Percentiles rank a stretch among this genome's conserved stretches.
phyloP scores from a whole-genome alignment of 2,797 vertebrate genomes.

The Danio tinwini region DNA sequence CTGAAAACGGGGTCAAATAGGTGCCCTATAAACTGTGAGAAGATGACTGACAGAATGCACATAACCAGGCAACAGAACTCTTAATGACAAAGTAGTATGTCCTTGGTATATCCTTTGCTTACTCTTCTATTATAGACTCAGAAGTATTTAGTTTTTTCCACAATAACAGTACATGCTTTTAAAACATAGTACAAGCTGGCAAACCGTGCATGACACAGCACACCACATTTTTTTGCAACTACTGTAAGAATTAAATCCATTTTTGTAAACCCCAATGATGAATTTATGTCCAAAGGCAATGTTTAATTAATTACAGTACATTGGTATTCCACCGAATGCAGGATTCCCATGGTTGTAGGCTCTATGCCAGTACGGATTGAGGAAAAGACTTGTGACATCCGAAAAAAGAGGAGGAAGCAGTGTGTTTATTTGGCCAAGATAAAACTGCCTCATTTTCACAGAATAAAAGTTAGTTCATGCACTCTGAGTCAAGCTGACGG shows the following conservation, averaged over 20 bases:
- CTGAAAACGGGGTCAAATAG: no score
- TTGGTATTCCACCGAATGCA: background rate
- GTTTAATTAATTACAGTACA: background rate
- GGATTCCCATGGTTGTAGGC: background rate
- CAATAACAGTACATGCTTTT: no score
- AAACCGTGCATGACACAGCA: no score
- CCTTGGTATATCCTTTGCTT: no score
- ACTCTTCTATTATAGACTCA: no score
- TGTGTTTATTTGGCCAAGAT: background rate
- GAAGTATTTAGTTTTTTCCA: no score
- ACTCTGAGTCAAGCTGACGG: slow-evolving; percentile 1
- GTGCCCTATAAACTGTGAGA: no score
- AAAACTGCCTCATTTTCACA: background rate
- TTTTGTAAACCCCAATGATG: background rate
- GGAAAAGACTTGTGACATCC: background rate
- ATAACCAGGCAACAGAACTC: no score
- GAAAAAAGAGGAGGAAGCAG: background rate
- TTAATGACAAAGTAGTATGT: no score
- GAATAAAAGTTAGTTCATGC: background rate
- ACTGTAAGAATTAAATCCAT: background rate
- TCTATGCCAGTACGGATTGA: background rate
- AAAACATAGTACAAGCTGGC: no score
- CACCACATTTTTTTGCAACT: no score
- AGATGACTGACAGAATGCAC: no score
- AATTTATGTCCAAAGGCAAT: background rate